phyloP scores from a whole-genome alignment of 2,797 vertebrate genomes.

The Uromys caudimaculatus region DNA sequence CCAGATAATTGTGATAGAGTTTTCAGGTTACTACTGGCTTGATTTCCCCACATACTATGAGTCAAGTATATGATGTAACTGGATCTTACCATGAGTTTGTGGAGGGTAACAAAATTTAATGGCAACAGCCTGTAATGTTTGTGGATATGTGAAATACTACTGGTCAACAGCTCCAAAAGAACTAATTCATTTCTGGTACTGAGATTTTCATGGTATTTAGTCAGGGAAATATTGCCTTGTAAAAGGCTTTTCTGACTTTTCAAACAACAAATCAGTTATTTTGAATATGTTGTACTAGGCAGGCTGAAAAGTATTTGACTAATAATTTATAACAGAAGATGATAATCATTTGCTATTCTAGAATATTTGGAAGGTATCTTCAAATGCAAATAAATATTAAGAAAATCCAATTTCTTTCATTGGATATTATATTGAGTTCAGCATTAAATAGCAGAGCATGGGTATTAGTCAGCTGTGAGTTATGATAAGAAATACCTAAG shows the following conservation, averaged over 20 bases:
- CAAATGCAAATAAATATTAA: not conserved
- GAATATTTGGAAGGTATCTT: not conserved
- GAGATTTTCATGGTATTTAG: not conserved
- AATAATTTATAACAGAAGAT: not conserved
- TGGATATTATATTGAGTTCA: not conserved
- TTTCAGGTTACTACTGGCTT: not conserved
- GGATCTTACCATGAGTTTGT: not conserved
- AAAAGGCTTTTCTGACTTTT: not conserved
- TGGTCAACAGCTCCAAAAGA: not conserved
- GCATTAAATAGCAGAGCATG: not conserved
- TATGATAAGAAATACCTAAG: not conserved
- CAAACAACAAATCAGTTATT: not conserved
- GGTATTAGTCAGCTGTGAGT: not conserved
- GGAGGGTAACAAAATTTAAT: not conserved
- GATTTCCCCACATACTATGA: not conserved
- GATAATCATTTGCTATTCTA: not conserved
- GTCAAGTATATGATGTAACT: not conserved
- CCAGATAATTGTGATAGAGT: too few relatives aligned
- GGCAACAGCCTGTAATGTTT: not conserved
- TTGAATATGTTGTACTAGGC: not conserved
- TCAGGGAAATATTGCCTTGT: not conserved
- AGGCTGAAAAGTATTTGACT: not conserved
- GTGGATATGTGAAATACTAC: not conserved
- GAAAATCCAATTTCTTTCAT: not conserved
- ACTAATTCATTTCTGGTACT: not conserved